These are phyloP conservation scores for Melanotaenia maccullochi DNA, from an alignment of 2,797 vertebrate species.

Conservation along the genomic window DNA sequence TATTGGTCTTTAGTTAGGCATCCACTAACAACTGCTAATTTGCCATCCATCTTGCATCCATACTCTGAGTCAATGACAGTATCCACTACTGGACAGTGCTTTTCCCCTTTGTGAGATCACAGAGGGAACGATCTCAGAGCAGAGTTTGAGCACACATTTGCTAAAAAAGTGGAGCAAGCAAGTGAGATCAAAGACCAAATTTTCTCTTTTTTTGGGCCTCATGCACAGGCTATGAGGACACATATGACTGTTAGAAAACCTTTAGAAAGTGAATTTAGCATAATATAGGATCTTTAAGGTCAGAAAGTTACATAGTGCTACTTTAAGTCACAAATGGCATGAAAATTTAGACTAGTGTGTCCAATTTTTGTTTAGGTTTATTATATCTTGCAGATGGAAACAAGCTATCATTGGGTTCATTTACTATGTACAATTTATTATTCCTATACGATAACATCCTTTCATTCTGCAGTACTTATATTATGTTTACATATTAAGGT, in stretches of 20 bases:
- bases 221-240: no score
- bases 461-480: neutral
- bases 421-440: constrained; percentile 43
- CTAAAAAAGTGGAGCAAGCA: no score
- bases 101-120: no score
- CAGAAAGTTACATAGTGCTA: neutral
- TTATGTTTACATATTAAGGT: constrained; percentile 23
- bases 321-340: constrained; percentile 43
- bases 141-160: no score
- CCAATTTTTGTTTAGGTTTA: constrained; percentile 50
- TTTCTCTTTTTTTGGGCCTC: no score
- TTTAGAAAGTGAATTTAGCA: no score
- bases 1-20: constrained; percentile 5
- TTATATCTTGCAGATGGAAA: constrained; percentile 45
- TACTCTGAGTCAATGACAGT: neutral
- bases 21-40: no score
- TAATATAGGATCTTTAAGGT: neutral
- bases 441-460: neutral
- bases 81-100: no score
- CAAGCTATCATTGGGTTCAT: constrained; percentile 24
- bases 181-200: no score
- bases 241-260: no score
- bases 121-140: no score
- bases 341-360: constrained; percentile 46
- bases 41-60: neutral